Evolutionary conservation across 1,140 invertebrate genomes (phyloP), one percentile per base, ranked within the genome.

Genomic region (Brachionus calyciflorus): DNA sequence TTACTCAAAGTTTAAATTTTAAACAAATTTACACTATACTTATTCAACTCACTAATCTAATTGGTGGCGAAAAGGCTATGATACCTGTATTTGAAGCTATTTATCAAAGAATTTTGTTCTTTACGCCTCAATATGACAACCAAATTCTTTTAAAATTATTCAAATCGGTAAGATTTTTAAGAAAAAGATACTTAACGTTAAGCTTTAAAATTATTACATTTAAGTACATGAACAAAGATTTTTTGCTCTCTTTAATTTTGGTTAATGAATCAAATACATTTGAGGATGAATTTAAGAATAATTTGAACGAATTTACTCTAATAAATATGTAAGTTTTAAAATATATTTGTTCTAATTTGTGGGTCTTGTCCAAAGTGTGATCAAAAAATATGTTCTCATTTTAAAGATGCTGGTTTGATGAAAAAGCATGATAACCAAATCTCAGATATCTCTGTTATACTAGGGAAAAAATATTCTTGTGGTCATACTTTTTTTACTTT

Each of bases 21-120:
- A 73, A 73, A 55, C 69, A 73, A 73, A 55, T 73, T 55, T 73
- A 73, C 5, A 51, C 69, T 14, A 73, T 73, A 51, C 30, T 73
- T 5, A 51, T 73, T 41, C 69, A 73, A 24, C 14, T 73, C 5
- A 73, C 69, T 3, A 24, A 21, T 19, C 46, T 73, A 24, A 49
- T 73, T n/a, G 69, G 46, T 37, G 69, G 69, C 24, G 26, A 55
- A 6, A 55, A 73, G 19, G 41, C 14, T 4, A 73, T 55, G 46
- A 55, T 73, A 4, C 46, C 69, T 12, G 69, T 73, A 9, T 73
- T 73, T 30, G 69, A 73, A 17, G 69, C 69, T 24, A 73, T 73
- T 12, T 73, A 73, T 33, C 69, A 73, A 21, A 44, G 69, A 40
- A 37, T 73, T 33, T 37, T 73, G 7, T 33, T 41, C n/a, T 73